phyloP scores from a whole-genome alignment of 2,113 vertebrate species.

The Meles meles region DNA sequence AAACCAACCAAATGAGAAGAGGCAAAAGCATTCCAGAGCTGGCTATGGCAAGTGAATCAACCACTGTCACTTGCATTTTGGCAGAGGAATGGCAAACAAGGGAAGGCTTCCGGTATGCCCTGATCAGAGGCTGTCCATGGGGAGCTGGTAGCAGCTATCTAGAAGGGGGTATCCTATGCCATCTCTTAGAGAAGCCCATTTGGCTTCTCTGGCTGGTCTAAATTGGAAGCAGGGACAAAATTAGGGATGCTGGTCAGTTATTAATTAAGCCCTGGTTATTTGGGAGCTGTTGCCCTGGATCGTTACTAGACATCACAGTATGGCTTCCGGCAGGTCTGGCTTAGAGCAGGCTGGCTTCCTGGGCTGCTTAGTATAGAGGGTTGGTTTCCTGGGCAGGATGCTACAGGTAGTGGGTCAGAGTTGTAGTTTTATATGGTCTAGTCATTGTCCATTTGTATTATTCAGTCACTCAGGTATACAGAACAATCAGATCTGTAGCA shows the following conservation, averaged over 20 bases:
- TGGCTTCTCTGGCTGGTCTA: neutral
- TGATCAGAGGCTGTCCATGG: accelerated
- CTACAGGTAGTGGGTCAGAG: neutral
- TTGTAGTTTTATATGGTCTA: neutral
- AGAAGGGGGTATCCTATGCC: accelerated
- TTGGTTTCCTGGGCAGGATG: neutral
- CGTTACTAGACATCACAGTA: accelerated
- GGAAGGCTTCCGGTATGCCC: neutral
- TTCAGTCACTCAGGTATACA: neutral
- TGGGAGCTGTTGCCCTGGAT: neutral
- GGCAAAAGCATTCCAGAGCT: neutral
- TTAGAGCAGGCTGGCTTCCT: neutral
- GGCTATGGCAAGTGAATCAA: neutral
- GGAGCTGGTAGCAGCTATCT: neutral
- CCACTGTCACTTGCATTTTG: too few relatives aligned
- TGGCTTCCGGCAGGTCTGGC: neutral
- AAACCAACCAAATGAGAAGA: neutral
- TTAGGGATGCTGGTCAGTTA: neutral
- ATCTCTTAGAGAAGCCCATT: accelerated
- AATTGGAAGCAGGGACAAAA: neutral
- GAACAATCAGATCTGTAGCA: neutral
- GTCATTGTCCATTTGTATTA: neutral
- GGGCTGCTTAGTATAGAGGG: neutral
- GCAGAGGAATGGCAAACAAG: neutral
- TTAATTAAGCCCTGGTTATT: too few relatives aligned